These are phyloP conservation scores for Brachionus rubens DNA, from an alignment of 1,140 invertebrate species.

Conservation along the genomic window DNA sequence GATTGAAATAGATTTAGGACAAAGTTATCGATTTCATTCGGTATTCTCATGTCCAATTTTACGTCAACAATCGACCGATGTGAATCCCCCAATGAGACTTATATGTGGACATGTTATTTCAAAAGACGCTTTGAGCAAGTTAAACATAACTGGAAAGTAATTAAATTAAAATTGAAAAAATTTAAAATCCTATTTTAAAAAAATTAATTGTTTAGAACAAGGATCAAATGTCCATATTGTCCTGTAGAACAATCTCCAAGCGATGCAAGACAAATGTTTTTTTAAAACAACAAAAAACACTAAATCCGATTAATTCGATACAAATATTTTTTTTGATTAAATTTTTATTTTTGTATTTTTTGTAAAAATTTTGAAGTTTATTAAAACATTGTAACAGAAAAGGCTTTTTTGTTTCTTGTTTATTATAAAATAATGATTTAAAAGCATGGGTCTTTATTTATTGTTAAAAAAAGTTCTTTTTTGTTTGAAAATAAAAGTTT, in stretches of 20 bases:
- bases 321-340: slow-evolving; percentile 13
- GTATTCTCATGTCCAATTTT: slow-evolving; percentile 97
- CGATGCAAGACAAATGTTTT: slow-evolving; percentile 42
- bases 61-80: slow-evolving; percentile 88
- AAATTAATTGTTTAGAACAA: slow-evolving; percentile 3
- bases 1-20: slow-evolving; percentile 86
- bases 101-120: slow-evolving; percentile 97
- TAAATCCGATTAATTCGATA: neutral
- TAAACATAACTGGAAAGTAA: slow-evolving; percentile 62
- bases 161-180: neutral
- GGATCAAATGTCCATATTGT: slow-evolving; percentile 47
- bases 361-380: too few species aligned
- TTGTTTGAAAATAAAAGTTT: too few species aligned
- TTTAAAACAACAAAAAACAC: slow-evolving; percentile 5
- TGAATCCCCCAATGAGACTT: slow-evolving; percentile 92
- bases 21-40: slow-evolving; percentile 82
- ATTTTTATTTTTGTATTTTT: slow-evolving; percentile 8
- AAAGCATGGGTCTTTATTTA: too few species aligned
- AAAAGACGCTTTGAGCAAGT: slow-evolving; percentile 87
- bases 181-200: neutral
- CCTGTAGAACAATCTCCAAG: slow-evolving; percentile 25
- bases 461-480: too few species aligned
- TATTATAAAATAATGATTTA: too few species aligned
- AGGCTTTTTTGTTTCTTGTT: too few species aligned
- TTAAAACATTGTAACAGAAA: too few species aligned